Evolutionary conservation across 2,113 vertebrate genomes (phyloP).

Genomic region (Chamaetylas fuelleborni): DNA sequence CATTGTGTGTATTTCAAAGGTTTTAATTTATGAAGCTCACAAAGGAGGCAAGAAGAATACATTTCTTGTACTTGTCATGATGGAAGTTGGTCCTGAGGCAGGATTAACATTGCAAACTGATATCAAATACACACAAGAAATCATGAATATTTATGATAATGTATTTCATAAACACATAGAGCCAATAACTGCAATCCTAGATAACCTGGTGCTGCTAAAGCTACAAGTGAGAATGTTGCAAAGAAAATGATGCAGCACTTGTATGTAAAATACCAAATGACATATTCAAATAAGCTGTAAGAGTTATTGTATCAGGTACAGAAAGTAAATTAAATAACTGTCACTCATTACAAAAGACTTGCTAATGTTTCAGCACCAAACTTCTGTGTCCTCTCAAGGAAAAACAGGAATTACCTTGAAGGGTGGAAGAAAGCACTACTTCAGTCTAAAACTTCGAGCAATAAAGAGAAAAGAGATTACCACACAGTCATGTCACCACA

Average conservation of each 20-base stretch:
- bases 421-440: neutral
- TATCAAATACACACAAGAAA: neutral
- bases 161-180: constrained; percentile 16
- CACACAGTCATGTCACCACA: neutral
- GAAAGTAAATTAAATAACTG: neutral
- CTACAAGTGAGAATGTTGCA: neutral
- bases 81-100: constrained; percentile 1
- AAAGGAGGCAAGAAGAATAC: neutral
- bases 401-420: neutral
- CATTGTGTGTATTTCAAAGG: neutral
- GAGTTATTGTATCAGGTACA: neutral
- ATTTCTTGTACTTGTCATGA: neutral
- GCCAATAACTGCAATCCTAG: neutral
- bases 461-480: neutral
- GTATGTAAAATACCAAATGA: neutral
- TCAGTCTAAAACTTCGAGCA: neutral
- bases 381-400: neutral
- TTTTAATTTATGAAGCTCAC: constrained; percentile 15
- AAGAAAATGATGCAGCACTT: neutral
- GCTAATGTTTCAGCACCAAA: neutral
- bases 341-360: neutral
- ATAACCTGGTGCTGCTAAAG: constrained; percentile 12
- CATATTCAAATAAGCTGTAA: constrained; percentile 14
- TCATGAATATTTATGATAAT: constrained; percentile 53
- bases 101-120: constrained; percentile 14